Conservation (phyloP, 2,888 invertebrate species). For the Tinea trinotella region DNA sequence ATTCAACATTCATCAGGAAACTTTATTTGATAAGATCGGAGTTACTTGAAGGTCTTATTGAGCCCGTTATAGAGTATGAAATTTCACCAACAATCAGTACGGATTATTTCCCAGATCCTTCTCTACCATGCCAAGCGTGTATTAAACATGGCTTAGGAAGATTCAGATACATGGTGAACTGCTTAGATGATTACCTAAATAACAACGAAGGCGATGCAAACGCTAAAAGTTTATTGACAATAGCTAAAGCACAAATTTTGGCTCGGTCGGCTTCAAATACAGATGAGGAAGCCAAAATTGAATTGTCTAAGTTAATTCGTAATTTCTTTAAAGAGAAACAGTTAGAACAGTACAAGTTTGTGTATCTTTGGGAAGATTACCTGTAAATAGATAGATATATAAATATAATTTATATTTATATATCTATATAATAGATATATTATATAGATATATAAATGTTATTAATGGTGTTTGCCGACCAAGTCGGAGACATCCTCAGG, state of each 20-base stretch:
- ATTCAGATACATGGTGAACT: background rate
- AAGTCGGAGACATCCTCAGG: too few species aligned
- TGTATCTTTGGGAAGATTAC: background rate
- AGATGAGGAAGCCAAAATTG: background rate
- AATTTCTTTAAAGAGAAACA: background rate
- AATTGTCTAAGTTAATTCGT: background rate
- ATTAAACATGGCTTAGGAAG: background rate
- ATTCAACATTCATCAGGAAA: conserved; percentile 43
- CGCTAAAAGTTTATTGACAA: background rate
- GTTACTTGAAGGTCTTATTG: background rate
- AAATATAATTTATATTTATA: too few species aligned
- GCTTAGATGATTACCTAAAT: background rate
- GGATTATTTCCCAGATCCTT: background rate
- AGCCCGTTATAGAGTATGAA: background rate
- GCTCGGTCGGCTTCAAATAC: background rate
- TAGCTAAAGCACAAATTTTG: too few species aligned
- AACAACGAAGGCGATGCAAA: background rate
- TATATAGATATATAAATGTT: too few species aligned
- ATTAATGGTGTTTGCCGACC: too few species aligned
- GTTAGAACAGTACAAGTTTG: background rate
- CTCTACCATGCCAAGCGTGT: background rate
- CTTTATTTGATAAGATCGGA: conserved; percentile 32
- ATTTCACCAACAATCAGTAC: too few species aligned
- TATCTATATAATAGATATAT: too few species aligned
- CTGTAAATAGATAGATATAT: background rate